Evolutionary conservation across 2,888 invertebrate genomes (phyloP).

Genomic region (Diplolepis rosae): DNA sequence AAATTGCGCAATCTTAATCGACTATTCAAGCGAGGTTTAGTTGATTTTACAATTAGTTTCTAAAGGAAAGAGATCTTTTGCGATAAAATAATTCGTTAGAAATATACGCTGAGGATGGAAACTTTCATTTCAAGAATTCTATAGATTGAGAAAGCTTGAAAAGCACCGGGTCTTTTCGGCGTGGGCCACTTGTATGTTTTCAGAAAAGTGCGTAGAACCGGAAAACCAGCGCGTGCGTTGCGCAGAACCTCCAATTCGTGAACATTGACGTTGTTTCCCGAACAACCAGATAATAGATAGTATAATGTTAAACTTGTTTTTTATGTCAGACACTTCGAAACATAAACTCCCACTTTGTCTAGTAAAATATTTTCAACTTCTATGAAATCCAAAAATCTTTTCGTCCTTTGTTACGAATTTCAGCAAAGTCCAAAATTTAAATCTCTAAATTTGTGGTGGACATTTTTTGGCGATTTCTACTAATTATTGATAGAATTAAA

Average conservation of each 20-base stretch:
- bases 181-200: conserved; percentile 63
- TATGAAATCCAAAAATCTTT: too few species aligned
- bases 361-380: not conserved
- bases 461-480: too few species aligned
- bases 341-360: not conserved
- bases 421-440: too few species aligned
- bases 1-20: not conserved
- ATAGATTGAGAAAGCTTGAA: not conserved
- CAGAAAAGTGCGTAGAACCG: conserved; percentile 63
- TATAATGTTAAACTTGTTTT: conserved; percentile 18
- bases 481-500: too few species aligned
- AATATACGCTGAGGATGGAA: not conserved
- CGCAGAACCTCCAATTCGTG: conserved; percentile 46
- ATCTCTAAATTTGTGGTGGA: too few species aligned
- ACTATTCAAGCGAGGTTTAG: not conserved
- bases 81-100: not conserved
- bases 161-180: conserved; percentile 41
- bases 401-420: too few species aligned
- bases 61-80: not conserved
- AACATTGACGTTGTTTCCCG: conserved; percentile 28
- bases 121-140: not conserved
- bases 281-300: conserved; percentile 1
- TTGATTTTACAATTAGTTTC: not conserved
- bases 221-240: conserved; percentile 50
- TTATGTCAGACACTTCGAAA: not conserved